Evolutionary conservation across 1,140 invertebrate species (phyloP), one percentile per base, ranked within the genome.

Genomic region (Leptonema lineaticorne): DNA sequence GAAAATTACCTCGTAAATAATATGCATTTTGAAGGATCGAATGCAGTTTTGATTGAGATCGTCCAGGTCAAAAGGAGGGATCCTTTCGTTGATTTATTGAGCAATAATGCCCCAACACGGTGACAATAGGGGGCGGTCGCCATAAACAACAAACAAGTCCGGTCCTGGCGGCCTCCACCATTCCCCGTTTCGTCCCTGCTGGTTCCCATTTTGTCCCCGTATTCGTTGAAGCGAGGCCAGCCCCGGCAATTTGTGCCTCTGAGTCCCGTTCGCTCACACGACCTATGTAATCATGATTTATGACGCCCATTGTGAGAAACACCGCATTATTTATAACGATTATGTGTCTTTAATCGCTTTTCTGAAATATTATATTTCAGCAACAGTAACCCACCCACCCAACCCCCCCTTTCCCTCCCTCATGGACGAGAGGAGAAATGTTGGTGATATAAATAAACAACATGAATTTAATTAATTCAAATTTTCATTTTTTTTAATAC

Each of bases 91-190:
- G 70, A 72, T 72, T 72, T 72, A 72, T 72, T 46, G 57, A 64
- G 56, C 68, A 72, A 72, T 72, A 72, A 72, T 67, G 63, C 67
- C 56, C 53, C 68, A 7, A 14, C 69, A 56, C 70, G 63, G 45
- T 58, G 70, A 71, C 70, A 71, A 71, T 67, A 48, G 67, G 67
- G 50, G 70, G 67, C 63, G 57, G 56, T 62, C 45, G 58, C 66
- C 70, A 69, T 72, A 72, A 72, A 72, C 70, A 72, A 72, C 70
- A 72, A 72, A 72, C 70, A 67, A 72, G 70, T 72, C 70, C 67
- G 67, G 67, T 63, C 66, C 67, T 60, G 70, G 66, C 58, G 26
- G 63, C 37, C 46, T 30, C 41, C 62, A n/a, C n/a, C n/a, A n/a
- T n/a, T n/a, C n/a, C n/a, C n/a, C n/a, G n/a, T n/a, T n/a, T n/a